Conservation (phyloP, 2,888 invertebrate species). For the Zele albiditarsus region DNA sequence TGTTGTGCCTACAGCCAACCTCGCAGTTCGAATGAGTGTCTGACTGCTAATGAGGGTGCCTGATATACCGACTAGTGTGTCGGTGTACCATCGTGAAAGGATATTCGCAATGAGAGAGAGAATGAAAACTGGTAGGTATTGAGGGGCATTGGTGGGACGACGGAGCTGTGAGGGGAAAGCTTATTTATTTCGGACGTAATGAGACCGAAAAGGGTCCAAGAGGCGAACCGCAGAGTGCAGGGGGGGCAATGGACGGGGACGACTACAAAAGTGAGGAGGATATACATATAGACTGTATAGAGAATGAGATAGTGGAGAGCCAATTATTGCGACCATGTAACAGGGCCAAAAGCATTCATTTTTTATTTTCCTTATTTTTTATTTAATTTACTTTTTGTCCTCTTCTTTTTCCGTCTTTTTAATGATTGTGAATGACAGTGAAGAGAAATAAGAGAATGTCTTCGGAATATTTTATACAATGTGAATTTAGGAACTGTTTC, state of each 20-base stretch:
- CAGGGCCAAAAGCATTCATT: constrained; percentile 40
- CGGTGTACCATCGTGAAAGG: constrained; percentile 46
- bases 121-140: constrained; percentile 43
- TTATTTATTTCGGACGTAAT: constrained; percentile 52
- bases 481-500: no score
- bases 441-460: not conserved
- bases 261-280: constrained; percentile 11
- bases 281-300: constrained; percentile 24
- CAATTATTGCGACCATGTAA: constrained; percentile 57
- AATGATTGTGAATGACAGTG: not conserved
- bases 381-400: constrained; percentile 27
- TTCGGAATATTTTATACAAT: no score
- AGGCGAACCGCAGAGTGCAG: constrained; percentile 16
- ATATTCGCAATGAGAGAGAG: constrained; percentile 44
- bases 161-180: constrained; percentile 25
- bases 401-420: constrained; percentile 3
- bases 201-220: constrained; percentile 44
- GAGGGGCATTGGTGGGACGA: constrained; percentile 48
- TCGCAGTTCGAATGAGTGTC: constrained; percentile 56
- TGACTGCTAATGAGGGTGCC: constrained; percentile 56
- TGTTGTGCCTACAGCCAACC: constrained; percentile 50
- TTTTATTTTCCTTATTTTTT: constrained; percentile 17
- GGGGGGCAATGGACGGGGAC: constrained; percentile 28
- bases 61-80: constrained; percentile 56
- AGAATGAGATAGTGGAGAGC: constrained; percentile 31